Evolutionary conservation across 2,797 vertebrate species (phyloP), one percentile per base, ranked within the genome.

Genomic region (Margarornis squamiger): DNA sequence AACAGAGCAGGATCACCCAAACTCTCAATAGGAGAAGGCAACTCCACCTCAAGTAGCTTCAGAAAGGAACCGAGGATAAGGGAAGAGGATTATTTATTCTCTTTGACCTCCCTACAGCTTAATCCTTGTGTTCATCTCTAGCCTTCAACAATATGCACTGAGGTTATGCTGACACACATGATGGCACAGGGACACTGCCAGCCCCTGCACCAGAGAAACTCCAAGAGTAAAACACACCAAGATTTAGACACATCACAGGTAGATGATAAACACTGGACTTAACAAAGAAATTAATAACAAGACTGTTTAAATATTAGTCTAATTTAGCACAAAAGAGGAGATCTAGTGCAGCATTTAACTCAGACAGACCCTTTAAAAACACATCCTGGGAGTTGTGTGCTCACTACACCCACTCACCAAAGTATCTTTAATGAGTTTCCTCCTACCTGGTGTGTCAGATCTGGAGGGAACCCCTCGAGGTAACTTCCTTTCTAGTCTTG

Each of bases 251-350:
- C 3, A 0, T 41, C 30, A 45, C 46, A 22, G 20, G 51, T 54
- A 76, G 79, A 88, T 7, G 7, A 87, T 18, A 77, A 92, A 89
- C 93, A 86, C 17, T 49, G 57, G 74, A 92, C 93, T 92, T 91
- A 92, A 92, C 75, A 52, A 46, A 81, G 70, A 93, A 76, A 90
- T 83, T 92, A 95, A 36, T 82, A 79, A 57, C 76, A 72, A 62
- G 45, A 45, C 67, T 93, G 81, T 68, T 95, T 90, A 97, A 95
- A 93, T 93, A 95, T 95, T 96, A 95, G 81, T 45, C 45, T 79
- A 74, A 91, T 92, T 92, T 79, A 95, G 78, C 63, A 80, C 45
- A 85, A 70, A 91, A 81, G 86, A 92, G 48, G 67, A 93, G 49
- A 59, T 68, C 26, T 46, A 87, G 34, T 22, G 67, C 45, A 67